Evolutionary conservation across 1,140 invertebrate genomes (phyloP), one percentile per base, ranked within the genome.

Genomic region (Trichonephila clavipes): DNA sequence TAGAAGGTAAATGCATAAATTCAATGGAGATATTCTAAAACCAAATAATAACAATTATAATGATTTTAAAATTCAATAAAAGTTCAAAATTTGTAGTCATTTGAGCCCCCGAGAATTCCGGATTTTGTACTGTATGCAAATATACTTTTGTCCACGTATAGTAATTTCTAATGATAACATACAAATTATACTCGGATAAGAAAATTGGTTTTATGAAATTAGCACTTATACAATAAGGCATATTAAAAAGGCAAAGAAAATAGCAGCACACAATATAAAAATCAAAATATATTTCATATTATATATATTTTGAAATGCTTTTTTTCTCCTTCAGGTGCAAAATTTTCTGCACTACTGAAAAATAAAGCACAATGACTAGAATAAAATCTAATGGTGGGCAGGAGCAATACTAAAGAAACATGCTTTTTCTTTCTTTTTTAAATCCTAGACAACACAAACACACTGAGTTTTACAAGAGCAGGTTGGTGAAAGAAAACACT

Each of bases 341-440:
- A 69, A 21, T 40, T 34, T 18, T 64, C 16, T 77, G 72, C 72
- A 77, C 72, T 51, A 51, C 51, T 40, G 72, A 34, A 77, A 77
- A 77, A 77, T 34, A 28, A 77, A 77, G 72, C 72, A 77, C 7
- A 14, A 77, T 77, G 72, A 77, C 72, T 77, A 77, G 72, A 77
- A 77, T 77, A 77, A 77, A 77, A 34, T 77, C 72, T 77, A 77
- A 77, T 34, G 72, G 72, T 77, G 72, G 72, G 72, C 72, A 77
- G 28, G 16, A 19, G 28, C 24, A 77, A 77, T 77, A 77, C 72
- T 77, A 77, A 40, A 40, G 34, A 40, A 18, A 77, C 72, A 77
- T 77, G 28, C 72, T 34, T 40, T 34, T 77, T 51, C 51, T 51
- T 51, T 51, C 51, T 51, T 51, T 51, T 51, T 51, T 51, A 51